phyloP scores from a whole-genome alignment of 2,888 invertebrate species.

The Ectobius pallidus region DNA sequence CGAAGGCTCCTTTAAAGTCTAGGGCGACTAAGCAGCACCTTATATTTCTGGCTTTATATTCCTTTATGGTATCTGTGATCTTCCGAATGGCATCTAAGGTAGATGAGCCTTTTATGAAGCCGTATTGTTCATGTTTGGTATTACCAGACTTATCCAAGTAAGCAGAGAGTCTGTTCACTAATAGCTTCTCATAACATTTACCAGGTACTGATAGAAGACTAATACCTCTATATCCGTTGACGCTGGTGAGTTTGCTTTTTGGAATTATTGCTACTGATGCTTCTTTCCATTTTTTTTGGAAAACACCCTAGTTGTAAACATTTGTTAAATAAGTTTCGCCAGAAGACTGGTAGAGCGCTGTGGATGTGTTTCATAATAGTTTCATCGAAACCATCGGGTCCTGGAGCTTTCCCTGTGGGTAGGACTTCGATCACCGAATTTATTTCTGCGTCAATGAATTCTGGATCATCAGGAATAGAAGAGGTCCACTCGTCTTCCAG shows the following conservation, averaged over 20 bases:
- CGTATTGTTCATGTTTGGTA: background rate
- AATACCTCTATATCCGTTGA: background rate
- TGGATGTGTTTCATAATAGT: background rate
- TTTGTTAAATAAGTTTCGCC: background rate
- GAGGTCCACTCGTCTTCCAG: background rate
- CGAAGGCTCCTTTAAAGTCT: background rate
- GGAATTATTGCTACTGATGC: background rate
- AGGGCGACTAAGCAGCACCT: background rate
- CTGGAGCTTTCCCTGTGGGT: background rate
- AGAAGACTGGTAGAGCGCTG: background rate
- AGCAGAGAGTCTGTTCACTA: background rate
- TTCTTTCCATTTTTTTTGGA: background rate
- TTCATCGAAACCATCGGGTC: background rate
- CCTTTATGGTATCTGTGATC: background rate
- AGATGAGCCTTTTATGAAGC: background rate
- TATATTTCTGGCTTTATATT: background rate
- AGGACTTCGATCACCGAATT: background rate
- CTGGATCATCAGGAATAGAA: background rate
- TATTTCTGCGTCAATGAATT: background rate
- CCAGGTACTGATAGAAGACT: background rate
- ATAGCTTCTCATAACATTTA: background rate
- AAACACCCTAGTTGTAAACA: background rate
- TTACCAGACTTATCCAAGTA: background rate
- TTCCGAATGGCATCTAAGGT: background rate
- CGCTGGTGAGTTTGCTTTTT: background rate